These are phyloP conservation scores for Calycopis cecrops DNA, from an alignment of 1,140 invertebrate genomes.

Conservation along the genomic window DNA sequence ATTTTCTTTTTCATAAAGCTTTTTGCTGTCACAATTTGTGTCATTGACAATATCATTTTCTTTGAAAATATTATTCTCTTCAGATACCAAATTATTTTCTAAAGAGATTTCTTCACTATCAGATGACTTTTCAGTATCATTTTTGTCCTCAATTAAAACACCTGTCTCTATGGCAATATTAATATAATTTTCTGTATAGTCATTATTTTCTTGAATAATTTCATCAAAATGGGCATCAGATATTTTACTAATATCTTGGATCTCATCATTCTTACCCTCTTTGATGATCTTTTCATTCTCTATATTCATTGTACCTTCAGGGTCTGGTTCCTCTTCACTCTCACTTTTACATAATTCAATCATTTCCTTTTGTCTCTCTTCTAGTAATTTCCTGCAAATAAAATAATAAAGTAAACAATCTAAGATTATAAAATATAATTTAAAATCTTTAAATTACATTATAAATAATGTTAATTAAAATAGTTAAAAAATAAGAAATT, in stretches of 20 bases:
- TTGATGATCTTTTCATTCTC: slow-evolving; percentile 11
- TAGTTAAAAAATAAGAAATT: too few relatives aligned
- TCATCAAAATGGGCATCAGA: slow-evolving; percentile 11
- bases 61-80: background rate
- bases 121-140: too few relatives aligned
- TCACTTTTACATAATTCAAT: slow-evolving; percentile 79
- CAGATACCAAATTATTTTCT: background rate
- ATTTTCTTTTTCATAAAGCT: too few relatives aligned
- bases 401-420: background rate
- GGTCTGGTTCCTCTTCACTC: slow-evolving; percentile 53
- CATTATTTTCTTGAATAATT: slow-evolving; percentile 6
- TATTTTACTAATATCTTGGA: background rate
- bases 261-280: slow-evolving; percentile 3
- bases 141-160: too few relatives aligned
- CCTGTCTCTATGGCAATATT: background rate
- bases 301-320: slow-evolving; percentile 30
- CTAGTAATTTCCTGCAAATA: slow-evolving; percentile 67
- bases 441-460: background rate
- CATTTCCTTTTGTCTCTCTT: slow-evolving; percentile 77
- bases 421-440: too few relatives aligned
- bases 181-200: slow-evolving; percentile 4
- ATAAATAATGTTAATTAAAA: slow-evolving; percentile 5
- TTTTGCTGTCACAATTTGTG: too few relatives aligned
- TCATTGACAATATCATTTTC: slow-evolving; percentile 16
- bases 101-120: too few relatives aligned